Evolutionary conservation across 64 coral and sea anemone genomes (phyloP).

Genomic region (Actinia equina): DNA sequence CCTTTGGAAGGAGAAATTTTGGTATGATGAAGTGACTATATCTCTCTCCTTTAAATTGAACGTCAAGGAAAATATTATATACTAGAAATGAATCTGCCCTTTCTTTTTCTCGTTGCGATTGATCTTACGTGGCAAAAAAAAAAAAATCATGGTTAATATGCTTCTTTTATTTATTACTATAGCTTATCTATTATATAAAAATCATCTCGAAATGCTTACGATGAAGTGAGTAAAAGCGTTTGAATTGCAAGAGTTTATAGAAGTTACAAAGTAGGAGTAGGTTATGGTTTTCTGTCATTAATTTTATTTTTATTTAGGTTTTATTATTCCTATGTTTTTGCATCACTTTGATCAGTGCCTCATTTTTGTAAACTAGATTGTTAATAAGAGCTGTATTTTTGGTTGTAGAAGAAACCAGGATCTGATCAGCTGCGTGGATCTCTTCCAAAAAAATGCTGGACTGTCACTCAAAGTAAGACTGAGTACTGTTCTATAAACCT

Average conservation of each 20-base stretch:
- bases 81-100: neutral
- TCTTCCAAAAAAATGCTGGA: constrained; percentile 46
- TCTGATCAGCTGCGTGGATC: constrained; percentile 61
- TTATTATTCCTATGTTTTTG: no score
- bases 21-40: constrained; percentile 38
- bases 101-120: neutral
- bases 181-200: no score
- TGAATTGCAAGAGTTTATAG: no score
- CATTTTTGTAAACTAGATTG: neutral
- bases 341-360: no score
- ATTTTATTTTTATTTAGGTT: no score
- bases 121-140: no score
- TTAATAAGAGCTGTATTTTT: neutral
- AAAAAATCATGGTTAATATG: neutral
- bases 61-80: neutral
- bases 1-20: constrained; percentile 77
- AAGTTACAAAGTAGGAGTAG: no score
- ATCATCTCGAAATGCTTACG: neutral
- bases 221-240: no score
- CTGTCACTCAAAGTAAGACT: constrained; percentile 57
- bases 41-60: neutral
- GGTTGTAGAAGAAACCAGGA: constrained; percentile 49
- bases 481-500: neutral
- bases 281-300: no score
- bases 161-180: neutral